Conservation (phyloP, 2,888 invertebrate genomes). For the Camptogramma bilineatum region DNA sequence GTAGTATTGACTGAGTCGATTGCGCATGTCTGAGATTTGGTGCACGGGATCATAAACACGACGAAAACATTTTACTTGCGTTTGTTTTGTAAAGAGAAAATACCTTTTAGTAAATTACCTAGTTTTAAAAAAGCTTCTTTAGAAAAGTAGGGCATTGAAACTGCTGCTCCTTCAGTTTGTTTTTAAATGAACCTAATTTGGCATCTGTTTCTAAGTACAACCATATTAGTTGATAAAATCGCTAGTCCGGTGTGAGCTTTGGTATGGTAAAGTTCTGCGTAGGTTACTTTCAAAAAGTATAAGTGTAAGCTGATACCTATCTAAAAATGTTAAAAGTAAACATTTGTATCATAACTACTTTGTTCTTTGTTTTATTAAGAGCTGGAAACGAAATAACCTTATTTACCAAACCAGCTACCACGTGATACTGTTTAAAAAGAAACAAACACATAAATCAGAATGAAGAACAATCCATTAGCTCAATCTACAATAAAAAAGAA, state of each 20-base stretch:
- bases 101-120: too few relatives aligned
- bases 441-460: constrained; percentile 79
- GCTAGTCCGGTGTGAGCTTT: too few relatives aligned
- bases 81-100: constrained; percentile 5
- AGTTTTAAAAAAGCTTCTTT: too few relatives aligned
- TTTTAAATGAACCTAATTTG: too few relatives aligned
- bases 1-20: constrained; percentile 71
- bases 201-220: too few relatives aligned
- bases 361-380: constrained; percentile 4
- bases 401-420: constrained; percentile 19
- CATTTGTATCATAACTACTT: background rate
- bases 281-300: too few relatives aligned
- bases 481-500: constrained; percentile 75
- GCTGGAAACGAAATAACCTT: constrained; percentile 11
- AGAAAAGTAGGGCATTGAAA: too few relatives aligned
- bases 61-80: constrained; percentile 31
- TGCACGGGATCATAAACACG: constrained; percentile 34
- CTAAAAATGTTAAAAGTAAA: background rate
- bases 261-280: too few relatives aligned
- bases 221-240: too few relatives aligned
- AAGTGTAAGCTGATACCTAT: background rate
- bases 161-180: too few relatives aligned
- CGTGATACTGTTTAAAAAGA: constrained; percentile 49
- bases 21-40: constrained; percentile 68
- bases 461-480: constrained; percentile 84